Conservation (phyloP, 2,113 vertebrate genomes). For the Tragelaphus scriptus region DNA sequence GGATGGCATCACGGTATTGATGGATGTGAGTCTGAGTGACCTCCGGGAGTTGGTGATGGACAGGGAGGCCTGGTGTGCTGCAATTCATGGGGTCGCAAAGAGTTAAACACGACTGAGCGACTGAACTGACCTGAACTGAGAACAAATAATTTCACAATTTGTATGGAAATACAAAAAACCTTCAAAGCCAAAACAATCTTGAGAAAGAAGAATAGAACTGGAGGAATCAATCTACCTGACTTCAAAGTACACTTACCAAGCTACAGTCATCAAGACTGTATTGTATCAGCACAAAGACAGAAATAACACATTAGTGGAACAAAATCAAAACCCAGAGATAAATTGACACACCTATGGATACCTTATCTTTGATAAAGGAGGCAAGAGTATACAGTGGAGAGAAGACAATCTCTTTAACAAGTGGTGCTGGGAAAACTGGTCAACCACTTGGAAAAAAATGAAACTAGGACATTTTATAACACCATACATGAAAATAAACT, state of each 20-base stretch:
- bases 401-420: background rate
- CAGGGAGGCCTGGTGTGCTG: too few species aligned
- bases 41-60: too few species aligned
- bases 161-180: too few species aligned
- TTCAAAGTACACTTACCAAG: background rate
- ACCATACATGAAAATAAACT: background rate
- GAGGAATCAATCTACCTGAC: too few species aligned
- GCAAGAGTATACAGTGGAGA: background rate
- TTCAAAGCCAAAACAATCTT: too few species aligned
- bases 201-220: too few species aligned
- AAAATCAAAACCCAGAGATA: background rate
- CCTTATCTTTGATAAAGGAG: background rate
- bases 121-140: too few species aligned
- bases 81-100: too few species aligned
- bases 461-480: background rate
- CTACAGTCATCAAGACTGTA: background rate
- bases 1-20: too few species aligned
- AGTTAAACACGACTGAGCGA: too few species aligned
- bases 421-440: background rate
- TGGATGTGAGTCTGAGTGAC: too few species aligned
- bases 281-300: background rate
- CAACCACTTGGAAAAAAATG: background rate
- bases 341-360: fast-evolving
- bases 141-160: too few species aligned
- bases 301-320: background rate